Evolutionary conservation across 2,797 vertebrate genomes (phyloP).

Genomic region (Vipera ursinii): DNA sequence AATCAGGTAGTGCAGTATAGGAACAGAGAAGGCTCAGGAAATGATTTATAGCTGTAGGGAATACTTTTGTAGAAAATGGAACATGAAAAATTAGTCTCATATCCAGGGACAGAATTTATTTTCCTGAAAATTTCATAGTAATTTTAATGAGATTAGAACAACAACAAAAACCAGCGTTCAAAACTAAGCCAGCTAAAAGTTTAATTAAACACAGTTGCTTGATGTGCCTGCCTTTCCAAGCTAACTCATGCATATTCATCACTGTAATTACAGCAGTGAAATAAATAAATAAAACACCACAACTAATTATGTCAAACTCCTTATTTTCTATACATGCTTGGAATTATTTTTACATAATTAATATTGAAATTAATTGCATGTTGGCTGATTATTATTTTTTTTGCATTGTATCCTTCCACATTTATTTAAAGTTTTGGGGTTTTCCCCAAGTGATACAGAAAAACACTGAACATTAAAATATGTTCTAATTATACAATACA

Average conservation of each 20-base stretch:
- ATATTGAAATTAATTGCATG: constrained; percentile 76
- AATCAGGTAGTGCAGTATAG: background rate
- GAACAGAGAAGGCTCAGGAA: constrained; percentile 22
- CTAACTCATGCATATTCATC: constrained; percentile 78
- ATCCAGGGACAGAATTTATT: constrained; percentile 32
- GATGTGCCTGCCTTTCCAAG: constrained; percentile 66
- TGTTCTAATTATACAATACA: constrained; percentile 8
- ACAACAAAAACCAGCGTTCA: constrained; percentile 55
- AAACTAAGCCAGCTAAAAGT: constrained; percentile 68
- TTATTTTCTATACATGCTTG: constrained; percentile 67
- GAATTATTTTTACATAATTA: constrained; percentile 72
- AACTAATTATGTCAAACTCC: constrained; percentile 72
- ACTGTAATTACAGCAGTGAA: constrained; percentile 70
- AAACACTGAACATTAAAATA: constrained; percentile 32
- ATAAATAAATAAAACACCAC: constrained; percentile 51
- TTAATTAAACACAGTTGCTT: constrained; percentile 77
- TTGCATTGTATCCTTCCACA: constrained; percentile 71
- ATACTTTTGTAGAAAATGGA: constrained; percentile 23
- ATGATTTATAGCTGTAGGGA: constrained; percentile 29
- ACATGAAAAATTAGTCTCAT: constrained; percentile 31
- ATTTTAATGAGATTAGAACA: constrained; percentile 61
- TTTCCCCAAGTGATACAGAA: constrained; percentile 43
- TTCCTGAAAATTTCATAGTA: constrained; percentile 50
- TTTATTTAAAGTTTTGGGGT: constrained; percentile 71
- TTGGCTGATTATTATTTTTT: constrained; percentile 66